Evolutionary conservation across 2,888 invertebrate species (phyloP).

Genomic region (Hofmannophila pseudospretella): DNA sequence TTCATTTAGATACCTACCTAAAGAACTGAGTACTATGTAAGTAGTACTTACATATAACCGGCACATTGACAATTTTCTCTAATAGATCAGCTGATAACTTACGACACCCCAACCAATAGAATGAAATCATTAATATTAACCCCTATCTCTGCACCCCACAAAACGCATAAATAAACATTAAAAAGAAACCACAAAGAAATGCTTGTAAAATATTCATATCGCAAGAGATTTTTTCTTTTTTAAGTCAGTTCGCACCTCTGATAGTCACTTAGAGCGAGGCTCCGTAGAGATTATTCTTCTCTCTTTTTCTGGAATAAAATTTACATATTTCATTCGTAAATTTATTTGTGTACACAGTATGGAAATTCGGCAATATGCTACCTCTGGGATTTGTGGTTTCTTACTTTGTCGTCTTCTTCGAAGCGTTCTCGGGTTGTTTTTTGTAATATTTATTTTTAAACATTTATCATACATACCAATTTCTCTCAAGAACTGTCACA

Average conservation of each 20-base stretch:
- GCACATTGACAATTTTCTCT: constrained; percentile 8
- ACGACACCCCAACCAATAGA: constrained; percentile 23
- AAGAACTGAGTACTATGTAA: too few species aligned
- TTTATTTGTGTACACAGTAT: constrained; percentile 51
- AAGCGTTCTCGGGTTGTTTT: neutral
- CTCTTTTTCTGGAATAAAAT: constrained; percentile 44
- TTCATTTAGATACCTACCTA: too few species aligned
- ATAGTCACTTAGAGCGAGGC: constrained; percentile 33
- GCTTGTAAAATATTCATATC: constrained; percentile 58
- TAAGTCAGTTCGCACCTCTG: constrained; percentile 45
- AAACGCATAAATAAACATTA: constrained; percentile 60
- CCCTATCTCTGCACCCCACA: constrained; percentile 34
- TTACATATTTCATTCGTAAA: constrained; percentile 58
- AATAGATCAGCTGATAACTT: constrained; percentile 10
- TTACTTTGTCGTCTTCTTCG: neutral
- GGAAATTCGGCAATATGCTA: constrained; percentile 43
- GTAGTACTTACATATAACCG: too few species aligned
- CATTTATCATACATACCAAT: neutral
- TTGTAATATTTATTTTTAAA: constrained; percentile 2
- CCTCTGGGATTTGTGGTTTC: constrained; percentile 19
- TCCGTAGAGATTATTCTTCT: constrained; percentile 29
- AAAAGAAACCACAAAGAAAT: constrained; percentile 52
- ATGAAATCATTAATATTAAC: constrained; percentile 51
- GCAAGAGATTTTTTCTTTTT: constrained; percentile 27
- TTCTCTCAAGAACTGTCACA: too few species aligned